Conservation (phyloP, 2,113 vertebrate genomes). For the Rhynchomys soricoides region DNA sequence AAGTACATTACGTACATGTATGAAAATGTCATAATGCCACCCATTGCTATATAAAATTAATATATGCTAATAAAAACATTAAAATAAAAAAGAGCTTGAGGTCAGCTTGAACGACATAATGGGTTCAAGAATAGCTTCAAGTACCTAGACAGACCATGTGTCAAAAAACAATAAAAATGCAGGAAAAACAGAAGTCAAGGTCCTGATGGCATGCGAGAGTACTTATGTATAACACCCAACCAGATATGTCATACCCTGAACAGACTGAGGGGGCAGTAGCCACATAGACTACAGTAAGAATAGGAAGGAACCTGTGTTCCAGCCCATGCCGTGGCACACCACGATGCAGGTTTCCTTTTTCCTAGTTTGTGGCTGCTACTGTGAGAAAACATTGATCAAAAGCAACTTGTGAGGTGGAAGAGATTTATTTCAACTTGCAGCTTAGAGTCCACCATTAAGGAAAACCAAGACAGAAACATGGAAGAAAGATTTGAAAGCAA, state of each 20-base stretch:
- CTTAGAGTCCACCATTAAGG: not conserved
- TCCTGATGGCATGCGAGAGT: not conserved
- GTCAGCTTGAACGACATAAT: not conserved
- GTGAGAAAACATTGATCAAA: not conserved
- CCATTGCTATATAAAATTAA: not conserved
- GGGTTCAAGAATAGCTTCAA: not conserved
- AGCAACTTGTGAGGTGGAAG: not conserved
- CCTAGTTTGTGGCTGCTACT: not conserved
- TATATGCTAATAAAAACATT: not conserved
- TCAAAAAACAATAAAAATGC: not conserved
- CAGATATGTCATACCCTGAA: not conserved
- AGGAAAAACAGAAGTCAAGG: not conserved
- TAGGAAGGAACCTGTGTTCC: not conserved
- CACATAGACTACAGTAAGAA: not conserved
- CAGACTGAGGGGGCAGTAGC: not conserved
- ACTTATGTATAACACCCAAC: not conserved
- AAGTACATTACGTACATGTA: not conserved
- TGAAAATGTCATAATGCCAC: not conserved
- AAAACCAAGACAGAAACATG: not conserved
- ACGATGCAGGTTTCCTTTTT: not conserved
- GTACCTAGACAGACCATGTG: not conserved
- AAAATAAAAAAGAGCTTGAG: not conserved
- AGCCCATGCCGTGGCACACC: not conserved
- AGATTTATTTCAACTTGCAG: not conserved
- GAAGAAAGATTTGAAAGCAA: not conserved